Conservation (phyloP, 92 coral and sea anemone genomes). For the Paragorgia papillata region DNA sequence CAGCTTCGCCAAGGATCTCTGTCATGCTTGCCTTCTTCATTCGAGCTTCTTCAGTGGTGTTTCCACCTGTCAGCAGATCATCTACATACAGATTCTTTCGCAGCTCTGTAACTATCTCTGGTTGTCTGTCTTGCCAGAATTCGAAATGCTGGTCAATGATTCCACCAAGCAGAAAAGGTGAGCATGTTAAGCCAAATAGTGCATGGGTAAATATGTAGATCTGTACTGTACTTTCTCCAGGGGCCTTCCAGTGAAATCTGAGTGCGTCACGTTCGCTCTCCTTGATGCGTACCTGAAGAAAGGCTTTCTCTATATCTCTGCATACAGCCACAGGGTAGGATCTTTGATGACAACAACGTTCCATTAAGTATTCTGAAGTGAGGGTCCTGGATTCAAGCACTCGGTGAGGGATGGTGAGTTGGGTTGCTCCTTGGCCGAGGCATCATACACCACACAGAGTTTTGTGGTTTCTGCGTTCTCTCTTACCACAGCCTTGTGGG, state of each 20-base stretch:
- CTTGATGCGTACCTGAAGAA: background rate
- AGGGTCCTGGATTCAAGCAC: background rate
- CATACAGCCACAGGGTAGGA: background rate
- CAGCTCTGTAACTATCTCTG: slow-evolving; percentile 7
- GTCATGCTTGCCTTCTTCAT: background rate
- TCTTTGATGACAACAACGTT: background rate
- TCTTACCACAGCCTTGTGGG: background rate
- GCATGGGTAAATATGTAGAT: background rate
- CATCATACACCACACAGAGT: background rate
- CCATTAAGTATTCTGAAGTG: background rate
- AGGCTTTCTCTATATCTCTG: background rate
- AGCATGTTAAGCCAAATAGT: background rate
- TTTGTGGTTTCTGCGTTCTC: background rate
- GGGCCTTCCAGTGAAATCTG: background rate
- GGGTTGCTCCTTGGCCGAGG: no score
- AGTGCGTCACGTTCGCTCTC: slow-evolving; percentile 14
- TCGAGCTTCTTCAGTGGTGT: background rate
- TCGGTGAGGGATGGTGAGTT: no score
- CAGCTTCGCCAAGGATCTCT: background rate
- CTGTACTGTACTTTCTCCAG: background rate
- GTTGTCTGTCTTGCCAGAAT: background rate
- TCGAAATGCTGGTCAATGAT: background rate
- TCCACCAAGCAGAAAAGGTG: background rate
- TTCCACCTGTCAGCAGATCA: background rate
- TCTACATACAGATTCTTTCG: slow-evolving; percentile 14